Conservation (phyloP, 2,113 vertebrate genomes). For the Forbesichthys agassizii region DNA sequence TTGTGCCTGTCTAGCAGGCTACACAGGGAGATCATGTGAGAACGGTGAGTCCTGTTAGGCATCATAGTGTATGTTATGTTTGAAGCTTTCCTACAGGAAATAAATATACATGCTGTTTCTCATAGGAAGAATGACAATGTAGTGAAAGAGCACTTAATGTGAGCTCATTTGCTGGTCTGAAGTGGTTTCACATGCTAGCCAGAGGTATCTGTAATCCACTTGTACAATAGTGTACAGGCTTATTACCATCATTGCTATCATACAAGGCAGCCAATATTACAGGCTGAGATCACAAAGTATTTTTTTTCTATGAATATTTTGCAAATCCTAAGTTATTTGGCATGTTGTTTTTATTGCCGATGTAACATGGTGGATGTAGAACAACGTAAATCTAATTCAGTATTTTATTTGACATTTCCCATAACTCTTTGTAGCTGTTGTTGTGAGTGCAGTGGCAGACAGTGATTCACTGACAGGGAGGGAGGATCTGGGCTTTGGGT, state of each 20-base stretch:
- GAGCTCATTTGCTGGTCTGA: too few species aligned
- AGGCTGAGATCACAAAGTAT: too few species aligned
- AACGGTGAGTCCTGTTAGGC: conserved; percentile 74
- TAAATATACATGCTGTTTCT: too few species aligned
- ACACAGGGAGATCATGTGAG: conserved; percentile 90
- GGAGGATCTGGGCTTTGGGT: conserved; percentile 53
- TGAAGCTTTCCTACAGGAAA: not conserved
- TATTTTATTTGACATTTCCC: not conserved
- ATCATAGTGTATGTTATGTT: not conserved
- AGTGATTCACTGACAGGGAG: conserved; percentile 53
- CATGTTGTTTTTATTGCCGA: not conserved
- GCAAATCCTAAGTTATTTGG: conserved; percentile 8
- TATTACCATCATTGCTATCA: too few species aligned
- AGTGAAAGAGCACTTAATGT: not conserved
- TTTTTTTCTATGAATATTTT: too few species aligned
- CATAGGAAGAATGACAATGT: not conserved
- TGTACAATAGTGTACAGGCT: too few species aligned
- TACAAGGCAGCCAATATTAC: too few species aligned
- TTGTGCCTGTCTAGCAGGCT: conserved; percentile 94
- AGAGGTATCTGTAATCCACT: too few species aligned
- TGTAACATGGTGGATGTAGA: conserved; percentile 15
- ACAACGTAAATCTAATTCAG: not conserved
- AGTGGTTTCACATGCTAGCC: too few species aligned
- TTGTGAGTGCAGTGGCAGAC: conserved; percentile 8
- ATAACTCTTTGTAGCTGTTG: conserved; percentile 6